Base-by-base conservation (phyloP, 2,888 invertebrate genomes). In the Stegophylla sp. region DNA sequence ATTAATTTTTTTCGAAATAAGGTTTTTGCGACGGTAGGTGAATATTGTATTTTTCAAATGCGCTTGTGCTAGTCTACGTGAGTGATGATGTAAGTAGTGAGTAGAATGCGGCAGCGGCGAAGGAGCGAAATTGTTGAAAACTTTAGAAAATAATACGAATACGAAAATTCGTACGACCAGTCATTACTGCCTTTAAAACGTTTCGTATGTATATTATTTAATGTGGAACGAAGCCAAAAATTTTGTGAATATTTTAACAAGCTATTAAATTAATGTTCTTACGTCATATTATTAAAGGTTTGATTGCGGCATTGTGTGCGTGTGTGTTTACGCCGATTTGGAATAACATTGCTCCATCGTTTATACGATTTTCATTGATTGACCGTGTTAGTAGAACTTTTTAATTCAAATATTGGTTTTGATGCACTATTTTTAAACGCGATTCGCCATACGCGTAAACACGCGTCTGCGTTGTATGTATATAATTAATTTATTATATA, bases 211-310 rank as follows among this genome's bases (percentile, higher is more conserved):
- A 34, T 7, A 34, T 7, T 34, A n/a, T n/a, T 26, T 2, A 26
- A 48, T n/a, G 53, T 48, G 26, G 41, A 75, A 23, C 51, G 2
- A 23, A 75, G 51, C 20, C 64, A 34, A 75, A 15, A 34, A n/a
- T 17, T 17, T 20, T 41, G 23, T 41, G 23, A 23, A 75, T 75
- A 53, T 53, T 64, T 64, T 23, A 41, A 64, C 23, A 23, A 64
- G 64, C n/a, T 41, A 51, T 64, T 64, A 51, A 23, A 63, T 63
- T 63, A 34, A 23, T 51, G 64, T 75, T 28, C 56, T 51, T 23
- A 13, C 13, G 41, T 41, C n/a, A n/a, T n/a, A n/a, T n/a, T n/a
- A 41, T 75, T 63, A 59, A 72, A 59, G 12, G 43, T 72, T 72
- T 59, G n/a, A 59, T 59, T 72, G 12, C 15, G 23, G 12, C n/a